Evolutionary conservation across 2,888 invertebrate species (phyloP), one percentile per base, ranked within the genome.

Genomic region (Heteromyza rotundicornis): DNA sequence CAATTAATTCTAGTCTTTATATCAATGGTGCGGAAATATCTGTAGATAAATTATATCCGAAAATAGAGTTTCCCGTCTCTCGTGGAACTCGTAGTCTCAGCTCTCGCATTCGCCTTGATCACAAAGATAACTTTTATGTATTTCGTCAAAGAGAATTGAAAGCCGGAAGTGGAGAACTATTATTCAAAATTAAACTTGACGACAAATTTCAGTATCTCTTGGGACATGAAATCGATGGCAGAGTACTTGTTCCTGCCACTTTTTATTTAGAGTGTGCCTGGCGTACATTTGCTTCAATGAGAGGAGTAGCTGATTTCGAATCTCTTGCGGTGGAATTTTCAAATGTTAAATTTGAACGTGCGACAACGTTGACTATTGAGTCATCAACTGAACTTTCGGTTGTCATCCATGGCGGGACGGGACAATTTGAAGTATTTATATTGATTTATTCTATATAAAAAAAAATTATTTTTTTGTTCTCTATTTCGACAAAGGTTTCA

Each of bases 161-260:
- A n/a, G 27, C 27, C 10, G 5, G 7, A 10, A 27, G 27, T 27
- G 27, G 27, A 7, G 10, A 7, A 27, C 27, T 5, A 10, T 7
- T 10, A 27, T 27, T 27, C 10, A 27, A 27, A 7, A 7, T 27
- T 7, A 27, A 27, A 7, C 5, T 27, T 7, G 5, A 7, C 5
- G 10, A 27, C 27, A 27, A 27, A 27, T 10, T 7, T 27, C 27
- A 27, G 89, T 91, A 1, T 87, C 84, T 94, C 79, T 81, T 84
- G 14, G 94, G 92, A 1, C 95, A 95, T 82, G 86, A 89, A n/a
- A 90, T 96, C 64, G 94, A 95, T 80, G 92, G 94, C 88, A 81
- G 87, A 64, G 55, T 72, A n/a, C 24, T 76, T 3, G 56, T 91
- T 75, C 95, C 95, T 0, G 94, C 94, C 0, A 93, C 94, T 1